Base-by-base conservation (phyloP, 1,140 invertebrate genomes). In the Cepaea nemoralis region DNA sequence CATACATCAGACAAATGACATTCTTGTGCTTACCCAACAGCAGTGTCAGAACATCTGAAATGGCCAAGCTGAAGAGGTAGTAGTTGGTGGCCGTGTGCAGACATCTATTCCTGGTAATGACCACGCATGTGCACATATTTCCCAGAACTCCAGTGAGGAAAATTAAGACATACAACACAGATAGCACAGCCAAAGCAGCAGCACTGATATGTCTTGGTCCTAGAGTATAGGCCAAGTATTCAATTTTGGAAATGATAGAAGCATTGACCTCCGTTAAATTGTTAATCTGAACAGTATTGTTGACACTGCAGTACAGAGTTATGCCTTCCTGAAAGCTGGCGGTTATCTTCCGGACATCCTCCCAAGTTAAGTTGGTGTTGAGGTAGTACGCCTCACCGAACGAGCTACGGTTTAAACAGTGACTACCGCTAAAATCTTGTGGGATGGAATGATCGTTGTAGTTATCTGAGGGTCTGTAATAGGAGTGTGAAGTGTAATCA, bases 11-110 rank as follows among this genome's bases (percentile, higher is more conserved):
- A n/a, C n/a, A n/a, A n/a, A n/a, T n/a, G n/a, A n/a, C n/a, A n/a
- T n/a, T 55, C 50, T 14, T 22, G 5, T n/a, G n/a, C n/a, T n/a
- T n/a, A n/a, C 69, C 69, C 6, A 70, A 16, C 10, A 70, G 16
- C 10, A 70, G 24, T 3, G 69, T 70, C 12, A 70, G 35, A 2
- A 70, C 35, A 24, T 70, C 69, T 35, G 69, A 70, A 3, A 1
- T 24, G 69, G 69, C 69, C 69, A 70, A 35, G 35, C 69, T 70
- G 69, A 70, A 70, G 69, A 70, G 69, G 35, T 70, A 70, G 35
- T 70, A 70, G 35, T 70, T 70, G 35, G 69, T 70, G 5, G 24
- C 69, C 3, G 93, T 93, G 84, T 93, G 92, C 95, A 98, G 96
- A n/a, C 94, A 95, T 8, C 81, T 82, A 48, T 89, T 90, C 71